phyloP scores from a whole-genome alignment of 2,797 vertebrate species.

The Dipus sagitta region DNA sequence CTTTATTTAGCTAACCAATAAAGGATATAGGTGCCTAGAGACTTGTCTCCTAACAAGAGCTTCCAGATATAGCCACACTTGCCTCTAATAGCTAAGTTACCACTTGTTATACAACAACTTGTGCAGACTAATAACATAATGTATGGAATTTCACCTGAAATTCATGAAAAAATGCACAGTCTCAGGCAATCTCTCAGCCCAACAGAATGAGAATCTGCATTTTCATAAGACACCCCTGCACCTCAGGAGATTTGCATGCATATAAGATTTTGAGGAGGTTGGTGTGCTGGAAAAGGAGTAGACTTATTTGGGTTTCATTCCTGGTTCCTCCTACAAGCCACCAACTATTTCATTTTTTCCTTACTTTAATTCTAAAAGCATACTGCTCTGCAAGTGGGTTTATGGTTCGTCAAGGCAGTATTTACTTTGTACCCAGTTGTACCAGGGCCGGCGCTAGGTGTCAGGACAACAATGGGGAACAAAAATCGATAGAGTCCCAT shows the following conservation, averaged over 20 bases:
- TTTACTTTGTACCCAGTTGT: not conserved
- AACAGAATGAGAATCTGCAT: not conserved
- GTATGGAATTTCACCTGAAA: not conserved
- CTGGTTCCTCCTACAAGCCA: not conserved
- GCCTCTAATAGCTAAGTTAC: not conserved
- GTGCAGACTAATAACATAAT: not conserved
- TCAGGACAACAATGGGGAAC: not conserved
- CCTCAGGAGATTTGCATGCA: too few relatives aligned
- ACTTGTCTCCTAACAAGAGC: not conserved
- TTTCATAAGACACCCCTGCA: not conserved
- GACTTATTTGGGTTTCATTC: not conserved
- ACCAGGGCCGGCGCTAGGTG: not conserved
- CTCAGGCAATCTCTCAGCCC: not conserved
- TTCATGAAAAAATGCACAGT: not conserved
- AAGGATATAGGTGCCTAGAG: not conserved
- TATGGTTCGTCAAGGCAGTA: not conserved
- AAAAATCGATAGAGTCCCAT: slow-evolving; percentile 11
- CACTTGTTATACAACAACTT: not conserved
- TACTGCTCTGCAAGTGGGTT: not conserved
- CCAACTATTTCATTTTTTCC: not conserved
- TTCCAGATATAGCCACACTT: not conserved
- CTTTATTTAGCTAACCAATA: not conserved
- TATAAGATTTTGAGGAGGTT: not conserved
- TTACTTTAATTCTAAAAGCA: not conserved
- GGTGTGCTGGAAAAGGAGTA: not conserved